Evolutionary conservation across 2,888 invertebrate species (phyloP), one percentile per base, ranked within the genome.

Genomic region (Aspidiotus destructor): DNA sequence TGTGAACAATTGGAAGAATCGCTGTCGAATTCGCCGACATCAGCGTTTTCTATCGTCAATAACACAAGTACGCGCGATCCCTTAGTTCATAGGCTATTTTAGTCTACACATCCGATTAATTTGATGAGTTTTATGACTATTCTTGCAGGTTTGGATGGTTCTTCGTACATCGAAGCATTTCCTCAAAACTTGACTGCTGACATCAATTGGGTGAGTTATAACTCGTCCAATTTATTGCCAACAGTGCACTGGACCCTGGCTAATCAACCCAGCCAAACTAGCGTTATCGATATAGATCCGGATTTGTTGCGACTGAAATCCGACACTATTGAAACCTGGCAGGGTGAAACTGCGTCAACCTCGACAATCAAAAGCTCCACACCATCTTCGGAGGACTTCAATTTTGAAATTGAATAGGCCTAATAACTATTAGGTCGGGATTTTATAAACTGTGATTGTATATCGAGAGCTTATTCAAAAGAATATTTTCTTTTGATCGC

Each of bases 21-120:
- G 8, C 15, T 60, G 16, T 67, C 60, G 7, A 28, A 16, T 15
- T 70, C 60, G 64, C 69, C 63, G 64, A 16, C n/a, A 58, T 68
- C 62, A 63, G 40, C n/a, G 55, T 54, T 48, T 68, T 68, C 60
- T n/a, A 28, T 28, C 28, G 48, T 48, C 48, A 48, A 13, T 11
- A 48, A 48, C 6, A 48, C 48, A 48, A n/a, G 48, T 48, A 28
- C 5, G 28, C 5, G 5, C 28, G 28, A 28, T 5, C 28, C 28
- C 2, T 3, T 28, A 28, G 28, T 5, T 28, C 28, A 5, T 28
- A 28, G 48, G 10, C 48, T 48, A 3, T n/a, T 3, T 13, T 3
- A 6, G 48, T 1, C 48, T n/a, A 11, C n/a, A n/a, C 5, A 28
- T 28, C 28, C 5, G 28, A 28, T 28, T 28, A 28, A 28, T 28